Percentiles rank a stretch among this genome's conserved stretches.
Conservation (phyloP, 2,888 invertebrate genomes). For the Eupithecia centaureata region DNA sequence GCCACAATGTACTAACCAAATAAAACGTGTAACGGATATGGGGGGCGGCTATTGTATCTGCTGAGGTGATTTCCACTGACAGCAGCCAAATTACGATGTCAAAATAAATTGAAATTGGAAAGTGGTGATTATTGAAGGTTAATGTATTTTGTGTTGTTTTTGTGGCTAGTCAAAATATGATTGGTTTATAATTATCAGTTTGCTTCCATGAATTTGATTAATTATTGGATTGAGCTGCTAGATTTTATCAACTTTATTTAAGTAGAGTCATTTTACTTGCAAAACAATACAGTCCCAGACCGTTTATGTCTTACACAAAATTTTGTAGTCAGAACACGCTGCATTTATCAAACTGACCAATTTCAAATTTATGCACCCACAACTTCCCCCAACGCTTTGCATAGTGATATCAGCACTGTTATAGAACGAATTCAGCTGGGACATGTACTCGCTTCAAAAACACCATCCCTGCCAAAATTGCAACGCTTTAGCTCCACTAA, state of each 20-base stretch:
- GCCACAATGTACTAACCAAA: constrained; percentile 64
- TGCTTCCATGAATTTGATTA: not conserved
- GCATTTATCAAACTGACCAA: constrained; percentile 41
- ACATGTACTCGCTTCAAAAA: constrained; percentile 45
- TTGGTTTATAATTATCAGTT: not conserved
- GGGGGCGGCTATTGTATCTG: constrained; percentile 28
- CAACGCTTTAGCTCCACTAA: constrained; percentile 38
- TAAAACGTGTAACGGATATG: constrained; percentile 59
- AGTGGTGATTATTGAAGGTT: not conserved
- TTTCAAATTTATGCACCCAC: constrained; percentile 54
- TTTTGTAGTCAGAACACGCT: constrained; percentile 30
- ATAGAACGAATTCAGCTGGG: constrained; percentile 49
- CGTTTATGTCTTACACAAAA: constrained; percentile 21
- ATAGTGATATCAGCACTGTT: constrained; percentile 52
- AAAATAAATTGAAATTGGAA: constrained; percentile 25
- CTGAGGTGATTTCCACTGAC: constrained; percentile 22
- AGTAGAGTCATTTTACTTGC: not conserved
- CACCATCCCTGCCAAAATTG: constrained; percentile 31
- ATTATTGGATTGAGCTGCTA: not conserved
- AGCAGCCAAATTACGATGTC: constrained; percentile 26
- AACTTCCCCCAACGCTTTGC: constrained; percentile 54
- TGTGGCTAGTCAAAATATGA: not conserved
- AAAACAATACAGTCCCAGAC: not conserved
- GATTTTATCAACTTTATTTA: not conserved
- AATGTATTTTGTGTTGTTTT: not conserved